Conservation (phyloP, 2,888 invertebrate species). For the Sesia bembeciformis region DNA sequence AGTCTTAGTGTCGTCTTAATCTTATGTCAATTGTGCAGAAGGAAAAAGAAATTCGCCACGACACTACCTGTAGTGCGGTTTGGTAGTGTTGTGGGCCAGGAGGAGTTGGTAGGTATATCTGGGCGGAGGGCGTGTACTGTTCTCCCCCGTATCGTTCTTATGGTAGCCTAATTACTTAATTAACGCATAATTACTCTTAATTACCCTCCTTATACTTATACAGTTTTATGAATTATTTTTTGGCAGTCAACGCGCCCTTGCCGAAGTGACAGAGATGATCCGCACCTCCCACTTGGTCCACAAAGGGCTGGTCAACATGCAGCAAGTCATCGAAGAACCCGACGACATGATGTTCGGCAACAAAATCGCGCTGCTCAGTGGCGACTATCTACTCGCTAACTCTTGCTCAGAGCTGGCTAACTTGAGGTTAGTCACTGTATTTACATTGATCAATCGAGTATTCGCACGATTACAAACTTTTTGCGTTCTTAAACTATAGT, state of each 20-base stretch:
- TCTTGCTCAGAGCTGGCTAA: conserved; percentile 91
- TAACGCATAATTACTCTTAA: neutral
- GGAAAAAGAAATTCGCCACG: too few species aligned
- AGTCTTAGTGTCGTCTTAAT: too few species aligned
- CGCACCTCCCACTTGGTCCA: conserved; percentile 94
- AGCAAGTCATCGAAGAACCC: conserved; percentile 70
- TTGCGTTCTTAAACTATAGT: too few species aligned
- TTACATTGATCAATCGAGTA: too few species aligned
- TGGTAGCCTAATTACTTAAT: too few species aligned
- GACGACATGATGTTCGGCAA: conserved; percentile 94
- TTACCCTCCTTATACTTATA: neutral
- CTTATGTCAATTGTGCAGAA: too few species aligned
- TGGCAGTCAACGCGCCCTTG: conserved; percentile 85
- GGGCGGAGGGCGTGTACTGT: too few species aligned
- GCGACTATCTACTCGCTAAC: conserved; percentile 92
- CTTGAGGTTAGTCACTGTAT: conserved; percentile 58
- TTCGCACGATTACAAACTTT: too few species aligned
- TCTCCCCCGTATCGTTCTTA: too few species aligned
- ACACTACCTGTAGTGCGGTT: too few species aligned
- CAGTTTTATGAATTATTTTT: neutral
- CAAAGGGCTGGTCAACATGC: conserved; percentile 89
- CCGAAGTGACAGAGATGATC: conserved; percentile 98
- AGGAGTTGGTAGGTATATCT: too few species aligned
- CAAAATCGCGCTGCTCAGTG: conserved; percentile 93
- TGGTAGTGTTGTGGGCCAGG: too few species aligned